These are phyloP conservation scores for Hippoglossus stenolepis DNA, from an alignment of 2,113 vertebrate genomes.

Conservation along the genomic window DNA sequence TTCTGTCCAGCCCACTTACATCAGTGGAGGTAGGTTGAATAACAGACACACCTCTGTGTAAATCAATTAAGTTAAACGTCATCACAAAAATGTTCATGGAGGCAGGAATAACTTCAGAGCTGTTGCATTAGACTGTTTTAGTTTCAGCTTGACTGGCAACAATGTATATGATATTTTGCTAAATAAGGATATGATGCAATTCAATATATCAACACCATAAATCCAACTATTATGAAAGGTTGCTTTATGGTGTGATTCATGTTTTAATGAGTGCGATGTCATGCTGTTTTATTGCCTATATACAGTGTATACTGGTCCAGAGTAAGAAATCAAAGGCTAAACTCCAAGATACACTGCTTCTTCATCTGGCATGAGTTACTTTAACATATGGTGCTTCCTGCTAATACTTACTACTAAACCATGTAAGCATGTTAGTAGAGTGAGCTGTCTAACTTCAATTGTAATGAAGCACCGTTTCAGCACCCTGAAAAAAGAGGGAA, in stretches of 20 bases:
- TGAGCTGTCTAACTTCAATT: not conserved
- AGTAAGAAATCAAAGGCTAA: not conserved
- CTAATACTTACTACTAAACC: conserved; percentile 28
- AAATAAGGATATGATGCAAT: too few species aligned
- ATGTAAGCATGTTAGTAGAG: conserved; percentile 18
- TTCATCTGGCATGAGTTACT: not conserved
- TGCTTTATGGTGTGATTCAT: too few species aligned
- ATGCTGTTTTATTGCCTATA: not conserved
- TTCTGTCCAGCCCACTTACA: not conserved
- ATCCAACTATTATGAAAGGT: too few species aligned
- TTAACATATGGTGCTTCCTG: not conserved
- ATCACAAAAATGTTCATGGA: not conserved
- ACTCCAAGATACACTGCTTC: not conserved
- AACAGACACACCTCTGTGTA: not conserved
- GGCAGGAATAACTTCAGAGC: too few species aligned
- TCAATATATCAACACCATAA: too few species aligned
- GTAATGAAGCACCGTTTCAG: not conserved
- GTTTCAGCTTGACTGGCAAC: not conserved
- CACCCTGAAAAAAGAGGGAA: not conserved
- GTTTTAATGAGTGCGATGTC: not conserved
- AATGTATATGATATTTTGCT: too few species aligned
- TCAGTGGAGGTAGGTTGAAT: not conserved
- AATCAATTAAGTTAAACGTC: not conserved
- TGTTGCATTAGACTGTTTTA: not conserved
- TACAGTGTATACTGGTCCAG: not conserved